Evolutionary conservation across 2,113 vertebrate species (phyloP).

Genomic region (Capreolus pygargus): DNA sequence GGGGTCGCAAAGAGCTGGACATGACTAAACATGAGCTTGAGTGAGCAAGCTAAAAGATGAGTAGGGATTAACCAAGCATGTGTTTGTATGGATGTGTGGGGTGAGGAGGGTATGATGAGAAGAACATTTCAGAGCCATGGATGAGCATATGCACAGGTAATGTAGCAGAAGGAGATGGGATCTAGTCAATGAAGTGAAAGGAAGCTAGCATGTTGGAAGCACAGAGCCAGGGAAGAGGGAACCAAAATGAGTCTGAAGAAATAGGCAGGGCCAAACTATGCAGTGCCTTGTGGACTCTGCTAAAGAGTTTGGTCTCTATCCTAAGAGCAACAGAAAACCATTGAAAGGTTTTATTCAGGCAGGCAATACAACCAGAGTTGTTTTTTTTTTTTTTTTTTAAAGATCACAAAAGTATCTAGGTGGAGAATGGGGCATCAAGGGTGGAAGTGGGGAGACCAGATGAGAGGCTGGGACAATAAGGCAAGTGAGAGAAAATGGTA

Average conservation of each 20-base stretch:
- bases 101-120: background rate
- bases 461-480: background rate
- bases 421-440: background rate
- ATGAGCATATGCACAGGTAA: background rate
- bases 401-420: background rate
- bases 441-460: background rate
- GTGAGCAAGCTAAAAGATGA: background rate
- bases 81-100: background rate
- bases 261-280: background rate
- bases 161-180: background rate
- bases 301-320: background rate
- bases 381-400: background rate
- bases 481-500: constrained; percentile 8
- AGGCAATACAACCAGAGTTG: background rate
- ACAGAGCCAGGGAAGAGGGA: background rate
- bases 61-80: background rate
- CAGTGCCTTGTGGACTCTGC: background rate
- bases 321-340: background rate
- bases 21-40: background rate
- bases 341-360: background rate
- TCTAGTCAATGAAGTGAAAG: background rate
- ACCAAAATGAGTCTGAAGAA: background rate
- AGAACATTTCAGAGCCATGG: background rate
- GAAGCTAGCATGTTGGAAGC: background rate
- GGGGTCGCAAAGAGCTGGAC: background rate